These are phyloP conservation scores for Micronisus gabar DNA, from an alignment of 2,113 vertebrate species.

Conservation along the genomic window DNA sequence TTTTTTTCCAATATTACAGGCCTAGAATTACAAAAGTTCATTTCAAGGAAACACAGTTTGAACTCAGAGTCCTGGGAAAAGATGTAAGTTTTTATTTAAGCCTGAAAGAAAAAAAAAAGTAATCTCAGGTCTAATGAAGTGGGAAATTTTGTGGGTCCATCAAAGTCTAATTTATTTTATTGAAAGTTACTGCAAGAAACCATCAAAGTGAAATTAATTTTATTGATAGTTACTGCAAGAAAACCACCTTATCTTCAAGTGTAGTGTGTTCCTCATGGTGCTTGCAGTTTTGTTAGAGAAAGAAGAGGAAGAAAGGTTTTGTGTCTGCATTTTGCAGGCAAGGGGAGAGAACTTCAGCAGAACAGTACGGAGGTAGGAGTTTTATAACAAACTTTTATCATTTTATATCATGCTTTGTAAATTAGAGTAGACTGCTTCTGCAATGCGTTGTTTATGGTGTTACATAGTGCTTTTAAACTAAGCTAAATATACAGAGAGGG, in stretches of 20 bases:
- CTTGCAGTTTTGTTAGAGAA: neutral
- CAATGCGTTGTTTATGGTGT: neutral
- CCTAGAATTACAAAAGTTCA: slow-evolving; percentile 91
- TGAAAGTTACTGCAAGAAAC: neutral
- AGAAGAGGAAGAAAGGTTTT: neutral
- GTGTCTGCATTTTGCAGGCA: neutral
- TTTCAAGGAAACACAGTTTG: slow-evolving; percentile 90
- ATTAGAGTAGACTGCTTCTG: neutral
- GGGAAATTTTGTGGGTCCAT: neutral
- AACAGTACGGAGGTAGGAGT: neutral
- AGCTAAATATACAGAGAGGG: neutral
- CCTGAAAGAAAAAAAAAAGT: neutral
- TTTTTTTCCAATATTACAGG: slow-evolving; percentile 69
- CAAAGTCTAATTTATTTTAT: neutral
- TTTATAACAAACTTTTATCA: neutral
- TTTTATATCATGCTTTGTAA: neutral
- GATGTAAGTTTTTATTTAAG: slow-evolving; percentile 82
- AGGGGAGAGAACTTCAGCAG: neutral
- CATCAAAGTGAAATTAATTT: neutral
- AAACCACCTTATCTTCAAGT: neutral
- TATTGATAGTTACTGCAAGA: neutral
- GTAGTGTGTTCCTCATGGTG: neutral
- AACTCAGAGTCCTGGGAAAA: slow-evolving; percentile 87
- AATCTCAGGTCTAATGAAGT: neutral
- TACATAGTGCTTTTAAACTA: neutral